phyloP scores from a whole-genome alignment of 2,797 vertebrate genomes.

The Gymnothorax reevesii region DNA sequence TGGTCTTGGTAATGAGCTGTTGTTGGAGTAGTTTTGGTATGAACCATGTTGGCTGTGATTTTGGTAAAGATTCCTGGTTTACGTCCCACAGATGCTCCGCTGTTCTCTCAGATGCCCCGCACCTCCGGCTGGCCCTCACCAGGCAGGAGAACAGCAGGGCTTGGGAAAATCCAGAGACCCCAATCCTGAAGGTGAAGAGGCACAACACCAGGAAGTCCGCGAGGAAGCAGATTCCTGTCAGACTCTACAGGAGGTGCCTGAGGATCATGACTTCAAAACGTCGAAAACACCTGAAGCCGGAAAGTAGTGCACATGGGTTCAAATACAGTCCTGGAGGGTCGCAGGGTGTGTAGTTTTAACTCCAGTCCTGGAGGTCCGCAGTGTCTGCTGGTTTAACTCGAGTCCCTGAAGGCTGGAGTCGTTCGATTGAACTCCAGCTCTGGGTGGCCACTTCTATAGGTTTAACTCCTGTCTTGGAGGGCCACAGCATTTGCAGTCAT shows the following conservation, averaged over 20 bases:
- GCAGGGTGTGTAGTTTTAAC: neutral
- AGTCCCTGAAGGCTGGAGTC: too few species aligned
- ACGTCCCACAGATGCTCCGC: constrained; percentile 37
- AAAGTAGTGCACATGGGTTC: neutral
- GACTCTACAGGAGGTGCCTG: constrained; percentile 52
- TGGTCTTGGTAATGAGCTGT: too few species aligned
- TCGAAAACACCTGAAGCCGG: neutral
- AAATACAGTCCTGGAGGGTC: too few species aligned
- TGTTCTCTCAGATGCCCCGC: constrained; percentile 41
- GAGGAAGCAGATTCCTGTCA: neutral
- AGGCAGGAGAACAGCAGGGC: neutral
- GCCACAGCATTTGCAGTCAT: too few species aligned
- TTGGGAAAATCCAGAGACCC: neutral
- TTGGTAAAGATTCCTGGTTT: too few species aligned
- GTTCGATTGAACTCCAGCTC: too few species aligned
- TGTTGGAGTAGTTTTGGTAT: neutral
- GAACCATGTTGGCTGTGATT: neutral
- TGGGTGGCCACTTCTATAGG: too few species aligned
- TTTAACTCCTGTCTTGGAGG: too few species aligned
- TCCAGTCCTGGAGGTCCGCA: too few species aligned
- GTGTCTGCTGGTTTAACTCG: too few species aligned
- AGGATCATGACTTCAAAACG: constrained; percentile 26
- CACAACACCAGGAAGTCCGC: neutral
- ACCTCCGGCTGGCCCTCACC: constrained; percentile 33
- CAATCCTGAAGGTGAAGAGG: neutral